Percentiles rank a stretch among this genome's conserved stretches.
Conservation (phyloP, 1,140 invertebrate species). For the Tetramorium alpestre region DNA sequence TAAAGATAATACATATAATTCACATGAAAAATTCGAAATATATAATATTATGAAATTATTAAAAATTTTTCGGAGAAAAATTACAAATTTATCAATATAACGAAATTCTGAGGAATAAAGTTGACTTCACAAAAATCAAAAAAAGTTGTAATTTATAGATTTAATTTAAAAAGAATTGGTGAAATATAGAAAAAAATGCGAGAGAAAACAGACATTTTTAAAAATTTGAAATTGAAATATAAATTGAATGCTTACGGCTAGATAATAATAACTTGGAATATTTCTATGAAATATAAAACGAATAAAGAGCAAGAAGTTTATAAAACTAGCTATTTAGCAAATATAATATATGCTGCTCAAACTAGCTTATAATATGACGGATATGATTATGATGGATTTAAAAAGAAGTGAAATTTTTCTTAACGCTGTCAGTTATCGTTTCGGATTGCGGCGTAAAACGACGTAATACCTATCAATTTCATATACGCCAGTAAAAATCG, state of each 20-base stretch:
- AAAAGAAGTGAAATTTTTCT: slow-evolving; percentile 11
- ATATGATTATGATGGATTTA: slow-evolving; percentile 2
- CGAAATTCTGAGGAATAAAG: neutral
- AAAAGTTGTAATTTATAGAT: neutral
- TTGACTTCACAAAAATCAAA: neutral
- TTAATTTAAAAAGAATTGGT: slow-evolving; percentile 17
- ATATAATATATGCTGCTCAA: neutral
- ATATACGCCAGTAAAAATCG: neutral
- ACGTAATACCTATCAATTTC: slow-evolving; percentile 1
- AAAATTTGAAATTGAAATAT: neutral
- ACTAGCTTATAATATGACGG: slow-evolving; percentile 4
- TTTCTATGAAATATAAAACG: neutral
- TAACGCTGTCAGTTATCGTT: slow-evolving; percentile 22
- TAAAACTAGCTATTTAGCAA: neutral
- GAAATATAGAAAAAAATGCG: neutral
- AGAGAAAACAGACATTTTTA: neutral
- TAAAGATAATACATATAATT: neutral
- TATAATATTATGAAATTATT: neutral
- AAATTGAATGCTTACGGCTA: neutral
- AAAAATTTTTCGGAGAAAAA: neutral
- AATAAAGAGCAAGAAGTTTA: neutral
- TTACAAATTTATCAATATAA: neutral
- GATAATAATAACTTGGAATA: neutral
- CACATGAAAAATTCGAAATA: neutral
- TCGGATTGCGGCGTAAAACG: slow-evolving; percentile 1